Conservation (phyloP, 2,797 vertebrate genomes). For the Sebastes itinus region DNA sequence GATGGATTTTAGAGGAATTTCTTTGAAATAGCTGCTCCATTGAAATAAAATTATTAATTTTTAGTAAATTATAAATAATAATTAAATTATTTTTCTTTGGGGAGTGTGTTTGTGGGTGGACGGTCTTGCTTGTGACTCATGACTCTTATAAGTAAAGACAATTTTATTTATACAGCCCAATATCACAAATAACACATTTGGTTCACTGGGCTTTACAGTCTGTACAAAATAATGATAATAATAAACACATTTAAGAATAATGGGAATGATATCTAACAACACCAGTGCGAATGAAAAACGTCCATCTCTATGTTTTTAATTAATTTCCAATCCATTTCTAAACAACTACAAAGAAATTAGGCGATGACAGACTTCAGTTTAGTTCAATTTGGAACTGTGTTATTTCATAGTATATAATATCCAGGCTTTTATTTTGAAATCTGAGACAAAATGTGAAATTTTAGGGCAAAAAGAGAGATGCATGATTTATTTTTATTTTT, state of each 20-base stretch:
- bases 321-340: neutral
- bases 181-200: neutral
- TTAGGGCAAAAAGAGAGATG: neutral
- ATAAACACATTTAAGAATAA: neutral
- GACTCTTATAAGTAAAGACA: neutral
- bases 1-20: neutral
- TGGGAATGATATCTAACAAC: neutral
- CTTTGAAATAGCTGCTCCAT: neutral
- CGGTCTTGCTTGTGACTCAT: neutral
- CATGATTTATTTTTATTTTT: neutral
- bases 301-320: neutral
- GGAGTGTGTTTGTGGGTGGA: neutral
- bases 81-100: neutral
- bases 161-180: neutral
- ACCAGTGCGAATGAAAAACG: neutral
- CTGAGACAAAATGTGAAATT: neutral
- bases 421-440: slow-evolving; percentile 8
- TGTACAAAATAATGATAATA: neutral
- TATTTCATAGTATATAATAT: neutral
- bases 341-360: neutral
- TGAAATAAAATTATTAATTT: neutral
- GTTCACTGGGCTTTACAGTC: neutral
- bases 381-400: neutral
- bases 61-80: neutral
- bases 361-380: neutral